A percentile compares a stretch with the other conserved stretches of the same genome.
phyloP scores from a whole-genome alignment of 2,113 vertebrate species.

The Petroica traversi region DNA sequence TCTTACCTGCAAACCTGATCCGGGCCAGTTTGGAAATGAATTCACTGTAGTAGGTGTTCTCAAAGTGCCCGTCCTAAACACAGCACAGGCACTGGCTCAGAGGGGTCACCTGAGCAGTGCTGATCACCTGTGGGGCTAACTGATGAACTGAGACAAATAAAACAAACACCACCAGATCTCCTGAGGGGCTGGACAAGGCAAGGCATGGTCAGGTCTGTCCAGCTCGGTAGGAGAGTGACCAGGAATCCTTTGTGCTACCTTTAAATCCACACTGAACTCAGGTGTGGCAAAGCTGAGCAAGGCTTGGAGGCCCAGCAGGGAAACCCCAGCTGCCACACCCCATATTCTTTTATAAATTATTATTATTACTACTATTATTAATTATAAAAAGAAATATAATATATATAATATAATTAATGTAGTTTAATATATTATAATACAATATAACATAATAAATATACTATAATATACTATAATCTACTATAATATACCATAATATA shows the following conservation, averaged over 20 bases:
- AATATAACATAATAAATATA: too few species aligned
- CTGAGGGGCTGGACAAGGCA: background rate
- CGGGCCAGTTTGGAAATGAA: conserved; percentile 83
- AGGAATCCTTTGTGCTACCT: background rate
- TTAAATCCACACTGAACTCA: background rate
- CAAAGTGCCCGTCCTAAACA: conserved; percentile 81
- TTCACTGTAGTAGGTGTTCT: conserved; percentile 90
- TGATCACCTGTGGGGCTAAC: background rate
- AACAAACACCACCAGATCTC: background rate
- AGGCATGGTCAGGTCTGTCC: background rate
- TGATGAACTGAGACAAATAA: background rate
- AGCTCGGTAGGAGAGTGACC: fast-evolving
- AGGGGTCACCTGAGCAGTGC: background rate
- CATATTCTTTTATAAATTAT: too few species aligned
- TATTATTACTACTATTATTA: too few species aligned
- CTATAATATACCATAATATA: too few species aligned
- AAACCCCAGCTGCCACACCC: background rate
- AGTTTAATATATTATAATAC: too few species aligned
- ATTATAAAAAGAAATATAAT: too few species aligned
- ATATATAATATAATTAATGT: too few species aligned
- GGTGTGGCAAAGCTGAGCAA: background rate
- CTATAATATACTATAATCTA: too few species aligned
- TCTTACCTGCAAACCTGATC: conserved; percentile 83
- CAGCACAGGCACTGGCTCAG: background rate
- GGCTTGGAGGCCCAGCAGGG: background rate